Percentiles rank a stretch among this genome's conserved stretches.
These are phyloP conservation scores for Drosophila glabriapex DNA, from an alignment of 2,888 invertebrate genomes.

Conservation along the genomic window DNA sequence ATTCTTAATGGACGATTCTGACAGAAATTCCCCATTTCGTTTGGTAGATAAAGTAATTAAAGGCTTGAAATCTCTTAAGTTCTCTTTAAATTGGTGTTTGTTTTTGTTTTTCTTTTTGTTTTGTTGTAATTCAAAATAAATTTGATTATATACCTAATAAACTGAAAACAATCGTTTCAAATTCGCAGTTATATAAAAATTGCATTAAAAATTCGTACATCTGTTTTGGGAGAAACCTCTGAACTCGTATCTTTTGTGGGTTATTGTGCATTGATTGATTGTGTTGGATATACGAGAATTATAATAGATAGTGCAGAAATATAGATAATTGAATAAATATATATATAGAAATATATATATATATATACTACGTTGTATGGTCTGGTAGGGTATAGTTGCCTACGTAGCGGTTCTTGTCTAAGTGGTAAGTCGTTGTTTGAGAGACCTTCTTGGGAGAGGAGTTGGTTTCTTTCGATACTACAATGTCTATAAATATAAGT, in stretches of 20 bases:
- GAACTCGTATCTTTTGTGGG: constrained; percentile 25
- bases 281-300: constrained; percentile 5
- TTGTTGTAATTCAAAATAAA: constrained; percentile 63
- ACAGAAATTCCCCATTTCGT: constrained; percentile 48
- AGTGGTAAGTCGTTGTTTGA: constrained; percentile 76
- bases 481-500: constrained; percentile 29
- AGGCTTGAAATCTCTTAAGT: constrained; percentile 61
- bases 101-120: constrained; percentile 49
- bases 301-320: constrained; percentile 16
- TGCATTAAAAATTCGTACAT: constrained; percentile 65
- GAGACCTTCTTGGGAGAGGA: constrained; percentile 78
- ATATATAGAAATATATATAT: constrained; percentile 14
- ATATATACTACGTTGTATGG: constrained; percentile 37
- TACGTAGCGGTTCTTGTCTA: constrained; percentile 54
- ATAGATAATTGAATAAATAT: neutral
- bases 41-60: constrained; percentile 83
- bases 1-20: constrained; percentile 64
- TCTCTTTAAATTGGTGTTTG: constrained; percentile 66
- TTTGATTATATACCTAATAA: constrained; percentile 48
- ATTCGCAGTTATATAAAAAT: constrained; percentile 53
- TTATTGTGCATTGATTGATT: constrained; percentile 13
- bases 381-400: constrained; percentile 44
- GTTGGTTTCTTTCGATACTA: constrained; percentile 59
- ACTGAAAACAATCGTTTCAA: constrained; percentile 45
- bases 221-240: constrained; percentile 56